Conservation (phyloP, 2,113 vertebrate genomes). For the Strix uralensis region DNA sequence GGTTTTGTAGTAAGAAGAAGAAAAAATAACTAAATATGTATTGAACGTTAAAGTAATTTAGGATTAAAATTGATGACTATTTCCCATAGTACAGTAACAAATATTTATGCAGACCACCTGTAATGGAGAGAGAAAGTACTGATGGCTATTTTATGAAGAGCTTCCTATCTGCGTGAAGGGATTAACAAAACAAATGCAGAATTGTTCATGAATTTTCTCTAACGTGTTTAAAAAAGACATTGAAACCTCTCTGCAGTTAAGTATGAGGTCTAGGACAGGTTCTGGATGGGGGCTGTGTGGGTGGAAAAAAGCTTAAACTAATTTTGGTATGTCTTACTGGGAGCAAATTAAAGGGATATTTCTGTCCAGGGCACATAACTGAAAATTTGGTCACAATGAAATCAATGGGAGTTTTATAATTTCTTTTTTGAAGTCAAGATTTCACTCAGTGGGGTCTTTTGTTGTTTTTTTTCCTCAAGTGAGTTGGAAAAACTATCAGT, state of each 20-base stretch:
- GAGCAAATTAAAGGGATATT: neutral
- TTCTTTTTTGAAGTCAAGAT: neutral
- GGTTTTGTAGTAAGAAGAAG: neutral
- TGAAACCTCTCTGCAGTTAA: neutral
- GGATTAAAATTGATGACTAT: neutral
- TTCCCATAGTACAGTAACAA: neutral
- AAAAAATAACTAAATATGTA: neutral
- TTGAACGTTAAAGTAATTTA: neutral
- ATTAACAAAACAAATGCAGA: neutral
- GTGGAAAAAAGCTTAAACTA: neutral
- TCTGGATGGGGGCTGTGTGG: neutral
- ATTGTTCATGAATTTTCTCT: neutral
- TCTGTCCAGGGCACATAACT: neutral
- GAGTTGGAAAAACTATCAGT: neutral
- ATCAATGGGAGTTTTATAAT: neutral
- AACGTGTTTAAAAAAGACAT: fast-evolving
- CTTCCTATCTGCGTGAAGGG: neutral
- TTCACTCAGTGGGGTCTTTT: neutral
- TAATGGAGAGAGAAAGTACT: neutral
- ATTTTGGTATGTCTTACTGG: neutral
- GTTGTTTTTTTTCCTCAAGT: neutral
- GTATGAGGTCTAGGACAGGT: neutral
- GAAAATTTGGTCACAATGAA: neutral
- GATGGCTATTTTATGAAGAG: neutral
- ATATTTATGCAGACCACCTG: neutral